These are phyloP conservation scores for Eira barbara DNA, from an alignment of 2,113 vertebrate species.

Conservation along the genomic window DNA sequence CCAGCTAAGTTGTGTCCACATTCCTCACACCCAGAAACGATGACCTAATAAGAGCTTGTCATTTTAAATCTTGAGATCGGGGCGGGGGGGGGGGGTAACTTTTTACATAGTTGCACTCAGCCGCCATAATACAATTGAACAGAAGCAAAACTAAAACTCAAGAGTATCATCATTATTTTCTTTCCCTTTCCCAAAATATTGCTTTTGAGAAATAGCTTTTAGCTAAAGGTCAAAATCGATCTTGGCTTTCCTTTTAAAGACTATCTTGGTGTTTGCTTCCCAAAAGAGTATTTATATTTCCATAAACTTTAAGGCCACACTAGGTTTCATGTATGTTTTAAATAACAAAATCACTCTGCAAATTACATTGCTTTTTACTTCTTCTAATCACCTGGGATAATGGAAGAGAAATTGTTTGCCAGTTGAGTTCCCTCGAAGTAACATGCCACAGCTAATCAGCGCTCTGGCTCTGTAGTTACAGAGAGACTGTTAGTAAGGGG, in stretches of 20 bases:
- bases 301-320: conserved; percentile 24
- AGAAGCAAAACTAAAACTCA: conserved; percentile 4
- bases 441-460: not conserved
- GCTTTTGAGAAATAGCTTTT: conserved; percentile 4
- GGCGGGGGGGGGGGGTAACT: no score
- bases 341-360: conserved; percentile 24
- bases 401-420: conserved; percentile 12
- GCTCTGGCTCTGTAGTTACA: not conserved
- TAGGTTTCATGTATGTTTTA: conserved; percentile 38
- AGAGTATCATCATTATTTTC: not conserved
- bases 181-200: conserved; percentile 20
- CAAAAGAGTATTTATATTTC: conserved; percentile 32
- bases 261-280: conserved; percentile 23
- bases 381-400: conserved; percentile 43
- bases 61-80: not conserved
- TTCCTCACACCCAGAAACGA: not conserved
- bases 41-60: not conserved
- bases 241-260: conserved; percentile 15
- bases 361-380: not conserved
- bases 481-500: not conserved
- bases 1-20: not conserved
- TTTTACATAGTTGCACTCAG: not conserved
- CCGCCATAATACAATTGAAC: not conserved
- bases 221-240: conserved; percentile 59
- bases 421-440: not conserved